Base-by-base conservation (phyloP, 2,113 vertebrate species). In the Turnix velox region DNA sequence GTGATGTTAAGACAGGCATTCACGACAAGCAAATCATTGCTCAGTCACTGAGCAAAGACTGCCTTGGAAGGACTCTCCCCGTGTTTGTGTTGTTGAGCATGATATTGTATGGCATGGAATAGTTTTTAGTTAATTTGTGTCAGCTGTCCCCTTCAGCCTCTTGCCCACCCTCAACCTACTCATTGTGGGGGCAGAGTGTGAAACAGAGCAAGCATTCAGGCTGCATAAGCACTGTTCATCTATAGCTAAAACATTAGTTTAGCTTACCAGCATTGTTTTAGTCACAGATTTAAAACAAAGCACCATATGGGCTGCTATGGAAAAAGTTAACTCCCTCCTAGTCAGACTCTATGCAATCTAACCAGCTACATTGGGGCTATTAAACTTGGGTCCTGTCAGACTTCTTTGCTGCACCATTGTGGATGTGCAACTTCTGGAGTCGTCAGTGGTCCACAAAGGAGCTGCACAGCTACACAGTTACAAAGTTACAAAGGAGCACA, bases 1-100 rank as follows among this genome's bases (percentile, higher is more conserved):
- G 30, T n/a, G 10, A 20, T 46, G n/a, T 30, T 19, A 78, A 59
- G 46, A 25, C 35, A 76, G 10, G 42, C 6, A 2, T 54, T 87
- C 27, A 49, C 20, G 8, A 7, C 30, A 49, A 57, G 28, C 37
- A 52, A 19, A 7, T 12, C 13, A 15, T 25, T 77, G 37, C 40
- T 61, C 40, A 22, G 43, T 69, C 54, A n/a, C 55, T 78, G 57
- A 49, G 46, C 13, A 83, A 67, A 59, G 52, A 4, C 28, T 24
- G 3, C 28, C 10, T 43, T 57, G 65, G 22, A 52, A 52, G 39
- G 37, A 3, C 49, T 69, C 3, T 4, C 7, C 20, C 27, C 0
- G 2, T 7, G 25, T 82, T 58, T 39, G 18, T 58, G 8, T 45
- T 43, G 51, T 73, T 45, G 42, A 58, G 15, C 8, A 3, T 45